Conservation (phyloP, 1,140 invertebrate genomes). For the Calliphora vicina region DNA sequence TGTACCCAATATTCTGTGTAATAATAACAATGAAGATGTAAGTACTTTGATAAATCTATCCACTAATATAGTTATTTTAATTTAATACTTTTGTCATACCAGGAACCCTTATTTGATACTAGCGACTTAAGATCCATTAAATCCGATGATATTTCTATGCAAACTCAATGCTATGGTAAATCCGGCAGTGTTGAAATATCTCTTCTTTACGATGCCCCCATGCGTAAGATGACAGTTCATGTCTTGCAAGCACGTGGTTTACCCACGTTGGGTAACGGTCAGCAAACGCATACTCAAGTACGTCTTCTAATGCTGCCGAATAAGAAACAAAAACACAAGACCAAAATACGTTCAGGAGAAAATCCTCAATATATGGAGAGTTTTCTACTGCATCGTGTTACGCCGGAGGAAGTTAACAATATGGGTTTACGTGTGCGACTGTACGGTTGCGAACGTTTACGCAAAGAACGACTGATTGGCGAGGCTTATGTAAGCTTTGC, state of each 20-base stretch:
- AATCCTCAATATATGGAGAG: slow-evolving; percentile 93
- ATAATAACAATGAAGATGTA: slow-evolving; percentile 64
- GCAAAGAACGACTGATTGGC: slow-evolving; percentile 88
- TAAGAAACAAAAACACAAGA: slow-evolving; percentile 93
- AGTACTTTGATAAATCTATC: slow-evolving; percentile 25
- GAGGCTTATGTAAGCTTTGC: slow-evolving; percentile 89
- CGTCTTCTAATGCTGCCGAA: slow-evolving; percentile 85
- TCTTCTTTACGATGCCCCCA: slow-evolving; percentile 86
- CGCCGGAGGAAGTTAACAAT: slow-evolving; percentile 91
- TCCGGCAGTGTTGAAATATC: slow-evolving; percentile 79
- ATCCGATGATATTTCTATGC: slow-evolving; percentile 55
- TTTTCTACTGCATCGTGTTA: slow-evolving; percentile 89
- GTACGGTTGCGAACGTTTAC: slow-evolving; percentile 89
- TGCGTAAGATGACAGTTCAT: slow-evolving; percentile 88
- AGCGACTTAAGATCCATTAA: slow-evolving; percentile 62
- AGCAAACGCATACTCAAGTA: slow-evolving; percentile 84
- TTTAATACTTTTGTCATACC: slow-evolving; percentile 23
- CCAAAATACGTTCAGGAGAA: slow-evolving; percentile 86
- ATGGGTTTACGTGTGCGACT: slow-evolving; percentile 90
- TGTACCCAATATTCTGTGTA: slow-evolving; percentile 54
- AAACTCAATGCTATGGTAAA: slow-evolving; percentile 42
- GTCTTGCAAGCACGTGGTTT: slow-evolving; percentile 87
- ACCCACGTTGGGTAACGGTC: slow-evolving; percentile 75
- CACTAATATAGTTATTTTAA: background rate
- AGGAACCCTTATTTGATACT: slow-evolving; percentile 65